Percentiles rank a stretch among this genome's conserved stretches.
phyloP scores from a whole-genome alignment of 1,140 invertebrate species.

The Drosophila watanabei region DNA sequence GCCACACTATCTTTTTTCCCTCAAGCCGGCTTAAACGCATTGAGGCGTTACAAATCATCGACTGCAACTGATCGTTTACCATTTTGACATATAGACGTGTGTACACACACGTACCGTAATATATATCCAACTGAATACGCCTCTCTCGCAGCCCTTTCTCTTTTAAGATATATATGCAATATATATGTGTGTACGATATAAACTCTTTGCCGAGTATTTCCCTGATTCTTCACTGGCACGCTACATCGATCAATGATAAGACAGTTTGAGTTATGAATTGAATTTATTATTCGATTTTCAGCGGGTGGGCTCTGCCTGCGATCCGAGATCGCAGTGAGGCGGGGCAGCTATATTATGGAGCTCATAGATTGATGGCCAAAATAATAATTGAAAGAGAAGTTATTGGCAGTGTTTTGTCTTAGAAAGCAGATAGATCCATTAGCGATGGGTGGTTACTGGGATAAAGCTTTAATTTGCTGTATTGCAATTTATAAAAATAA shows the following conservation, averaged over 20 bases:
- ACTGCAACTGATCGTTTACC: slow-evolving; percentile 63
- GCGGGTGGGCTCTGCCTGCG: slow-evolving; percentile 25
- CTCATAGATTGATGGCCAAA: slow-evolving; percentile 31
- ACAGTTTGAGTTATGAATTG: slow-evolving; percentile 62
- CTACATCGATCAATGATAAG: slow-evolving; percentile 65
- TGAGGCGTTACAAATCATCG: slow-evolving; percentile 59
- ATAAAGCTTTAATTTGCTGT: background rate
- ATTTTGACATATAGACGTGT: slow-evolving; percentile 44
- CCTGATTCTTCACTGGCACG: slow-evolving; percentile 45
- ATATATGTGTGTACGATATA: slow-evolving; percentile 2
- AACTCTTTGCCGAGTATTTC: background rate
- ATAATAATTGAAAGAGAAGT: slow-evolving; percentile 33
- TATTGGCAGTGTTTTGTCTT: slow-evolving; percentile 9
- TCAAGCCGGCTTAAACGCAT: slow-evolving; percentile 26
- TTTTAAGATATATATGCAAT: slow-evolving; percentile 31
- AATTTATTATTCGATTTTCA: slow-evolving; percentile 58
- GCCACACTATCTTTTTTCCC: slow-evolving; percentile 10
- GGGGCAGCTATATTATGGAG: slow-evolving; percentile 4
- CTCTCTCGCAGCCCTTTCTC: slow-evolving; percentile 50
- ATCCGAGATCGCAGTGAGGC: slow-evolving; percentile 18
- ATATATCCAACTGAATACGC: slow-evolving; percentile 34
- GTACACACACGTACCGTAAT: slow-evolving; percentile 20
- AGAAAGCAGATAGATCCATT: slow-evolving; percentile 14
- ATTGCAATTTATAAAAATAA: background rate
- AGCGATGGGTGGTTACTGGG: background rate